Evolutionary conservation across 2,113 vertebrate genomes (phyloP), one percentile per base, ranked within the genome.

Genomic region (Talpa occidentalis): DNA sequence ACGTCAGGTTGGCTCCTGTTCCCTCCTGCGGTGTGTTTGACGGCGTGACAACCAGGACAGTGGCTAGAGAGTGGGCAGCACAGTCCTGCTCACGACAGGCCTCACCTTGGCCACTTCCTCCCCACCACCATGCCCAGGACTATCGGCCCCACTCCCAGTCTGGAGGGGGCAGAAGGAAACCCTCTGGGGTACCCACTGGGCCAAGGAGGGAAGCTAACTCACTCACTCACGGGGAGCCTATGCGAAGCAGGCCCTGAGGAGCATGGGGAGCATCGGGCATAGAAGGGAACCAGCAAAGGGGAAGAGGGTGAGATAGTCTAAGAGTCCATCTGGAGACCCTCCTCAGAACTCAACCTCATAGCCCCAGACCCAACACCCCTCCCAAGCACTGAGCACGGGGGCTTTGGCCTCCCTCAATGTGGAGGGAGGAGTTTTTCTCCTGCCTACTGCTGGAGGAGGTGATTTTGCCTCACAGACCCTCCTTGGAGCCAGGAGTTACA

Each of bases 1-100:
- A 98, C 5, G 97, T 98, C 93, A 99, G 74, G 81, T 97, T 98
- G 93, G 96, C 97, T 0, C 2, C 0, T 0, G 67, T 14, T 0
- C 98, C 98, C 74, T 99, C 98, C 0, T 0, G 92, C 17, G 97
- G 85, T 0, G 79, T 94, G 0, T 90, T 24, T 0, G 97, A 97
- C 0, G 98, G 98, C 1, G 94, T 42, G 89, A 98, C 97, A 94
- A 96, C 80, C 56, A 99, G 69, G 54, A 85, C 56, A 2, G 95
- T 97, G 0, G 97, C 98, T 99, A 87, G 0, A 92, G 24, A 79
- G 40, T 15, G 49, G 74, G 30, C 49, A 80, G 32, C 35, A 67
- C 19, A 67, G n/a, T 17, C 16, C 42, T 5, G 1, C 24, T 35
- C 0, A 24, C 56, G 94, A 89, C 19, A 22, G 40, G 76, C 40